These are phyloP conservation scores for Netelia fuscicornis DNA, from an alignment of 2,888 invertebrate genomes.

Conservation along the genomic window DNA sequence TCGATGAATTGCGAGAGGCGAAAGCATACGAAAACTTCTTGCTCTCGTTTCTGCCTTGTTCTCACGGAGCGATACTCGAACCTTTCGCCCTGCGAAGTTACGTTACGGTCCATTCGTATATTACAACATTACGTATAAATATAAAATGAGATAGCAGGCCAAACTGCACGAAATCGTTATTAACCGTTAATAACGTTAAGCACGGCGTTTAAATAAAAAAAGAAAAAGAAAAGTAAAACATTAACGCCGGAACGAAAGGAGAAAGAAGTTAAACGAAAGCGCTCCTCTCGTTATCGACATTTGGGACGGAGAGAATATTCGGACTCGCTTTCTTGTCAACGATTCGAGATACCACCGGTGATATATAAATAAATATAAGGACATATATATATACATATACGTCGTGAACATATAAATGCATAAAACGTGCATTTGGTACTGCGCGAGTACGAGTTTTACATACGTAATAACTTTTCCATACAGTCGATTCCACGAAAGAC, in stretches of 20 bases:
- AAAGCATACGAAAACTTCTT: constrained; percentile 69
- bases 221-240: neutral
- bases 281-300: constrained; percentile 30
- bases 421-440: constrained; percentile 35
- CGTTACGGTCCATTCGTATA: constrained; percentile 11
- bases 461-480: constrained; percentile 60
- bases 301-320: constrained; percentile 8
- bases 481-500: constrained; percentile 52
- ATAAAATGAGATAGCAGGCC: neutral
- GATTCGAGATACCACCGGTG: constrained; percentile 19
- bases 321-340: constrained; percentile 33
- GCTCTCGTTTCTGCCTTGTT: constrained; percentile 59
- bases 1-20: constrained; percentile 75
- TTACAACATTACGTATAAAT: constrained; percentile 1
- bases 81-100: constrained; percentile 34
- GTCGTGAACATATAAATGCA: constrained; percentile 29
- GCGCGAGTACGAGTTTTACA: constrained; percentile 54
- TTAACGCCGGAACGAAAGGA: constrained; percentile 1
- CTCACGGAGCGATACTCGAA: constrained; percentile 63
- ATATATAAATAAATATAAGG: constrained; percentile 2
- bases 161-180: constrained; percentile 26
- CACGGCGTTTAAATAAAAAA: neutral
- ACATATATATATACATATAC: constrained; percentile 28
- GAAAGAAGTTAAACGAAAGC: constrained; percentile 38
- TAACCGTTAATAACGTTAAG: constrained; percentile 26